phyloP scores from a whole-genome alignment of 2,113 vertebrate genomes.

The Spizaetus ornatus region DNA sequence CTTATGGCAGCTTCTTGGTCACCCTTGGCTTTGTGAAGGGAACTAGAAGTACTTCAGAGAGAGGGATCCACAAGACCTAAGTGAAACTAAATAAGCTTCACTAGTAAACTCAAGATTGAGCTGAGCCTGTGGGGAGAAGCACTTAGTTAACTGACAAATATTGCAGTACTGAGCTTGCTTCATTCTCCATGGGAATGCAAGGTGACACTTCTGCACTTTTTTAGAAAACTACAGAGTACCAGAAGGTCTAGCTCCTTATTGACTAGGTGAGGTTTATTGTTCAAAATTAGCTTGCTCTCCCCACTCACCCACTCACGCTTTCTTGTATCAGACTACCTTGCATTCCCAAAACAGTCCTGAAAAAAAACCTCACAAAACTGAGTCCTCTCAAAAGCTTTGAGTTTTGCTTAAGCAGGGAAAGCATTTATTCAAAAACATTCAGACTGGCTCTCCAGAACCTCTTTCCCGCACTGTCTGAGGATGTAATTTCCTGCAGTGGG shows the following conservation, averaged over 20 bases:
- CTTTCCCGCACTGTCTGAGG: neutral
- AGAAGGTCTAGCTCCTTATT: neutral
- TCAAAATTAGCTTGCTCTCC: neutral
- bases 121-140: neutral
- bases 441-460: neutral
- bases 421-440: neutral
- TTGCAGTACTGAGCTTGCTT: neutral
- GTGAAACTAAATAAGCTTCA: neutral
- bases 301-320: neutral
- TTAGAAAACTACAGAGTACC: neutral
- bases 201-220: neutral
- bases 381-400: neutral
- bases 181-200: neutral
- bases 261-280: neutral
- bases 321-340: neutral
- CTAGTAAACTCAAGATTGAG: neutral
- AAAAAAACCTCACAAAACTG: neutral
- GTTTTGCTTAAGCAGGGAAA: neutral
- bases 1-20: neutral
- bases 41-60: neutral
- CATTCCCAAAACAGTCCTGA: neutral
- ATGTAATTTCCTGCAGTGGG: neutral
- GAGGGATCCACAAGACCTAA: neutral
- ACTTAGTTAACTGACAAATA: neutral
- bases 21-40: neutral